phyloP scores from a whole-genome alignment of 1,140 invertebrate genomes.

The Drosophila triauraria region DNA sequence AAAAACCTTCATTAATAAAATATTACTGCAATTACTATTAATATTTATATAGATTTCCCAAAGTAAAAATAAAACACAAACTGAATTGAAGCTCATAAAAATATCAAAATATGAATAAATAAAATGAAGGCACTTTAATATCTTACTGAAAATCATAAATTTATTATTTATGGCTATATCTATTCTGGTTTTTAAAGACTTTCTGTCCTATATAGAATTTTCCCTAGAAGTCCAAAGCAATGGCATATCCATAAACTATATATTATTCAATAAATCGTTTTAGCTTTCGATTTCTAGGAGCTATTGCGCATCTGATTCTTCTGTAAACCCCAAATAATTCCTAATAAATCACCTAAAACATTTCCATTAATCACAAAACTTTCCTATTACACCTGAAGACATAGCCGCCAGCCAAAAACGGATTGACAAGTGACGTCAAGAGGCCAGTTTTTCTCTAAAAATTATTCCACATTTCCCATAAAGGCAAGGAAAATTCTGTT shows the following conservation, averaged over 20 bases:
- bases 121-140: background rate
- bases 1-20: too few species aligned
- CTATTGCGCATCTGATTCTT: background rate
- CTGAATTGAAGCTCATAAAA: background rate
- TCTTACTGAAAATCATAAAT: background rate
- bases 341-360: constrained; percentile 2
- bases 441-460: constrained; percentile 8
- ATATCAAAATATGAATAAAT: too few species aligned
- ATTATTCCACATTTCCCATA: constrained; percentile 2
- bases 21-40: too few species aligned
- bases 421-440: constrained; percentile 37
- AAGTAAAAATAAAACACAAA: too few species aligned
- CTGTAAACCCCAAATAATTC: background rate
- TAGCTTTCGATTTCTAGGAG: background rate
- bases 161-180: background rate
- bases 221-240: background rate
- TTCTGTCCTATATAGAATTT: background rate
- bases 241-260: background rate
- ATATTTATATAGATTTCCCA: background rate
- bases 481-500: constrained; percentile 7
- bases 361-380: background rate
- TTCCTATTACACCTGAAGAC: constrained; percentile 7
- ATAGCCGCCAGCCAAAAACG: background rate
- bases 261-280: background rate
- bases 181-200: background rate